A percentile compares a stretch with the other conserved stretches of the same genome.
Evolutionary conservation across 2,797 vertebrate genomes (phyloP).

Genomic region (Crocodylus rhombifer): DNA sequence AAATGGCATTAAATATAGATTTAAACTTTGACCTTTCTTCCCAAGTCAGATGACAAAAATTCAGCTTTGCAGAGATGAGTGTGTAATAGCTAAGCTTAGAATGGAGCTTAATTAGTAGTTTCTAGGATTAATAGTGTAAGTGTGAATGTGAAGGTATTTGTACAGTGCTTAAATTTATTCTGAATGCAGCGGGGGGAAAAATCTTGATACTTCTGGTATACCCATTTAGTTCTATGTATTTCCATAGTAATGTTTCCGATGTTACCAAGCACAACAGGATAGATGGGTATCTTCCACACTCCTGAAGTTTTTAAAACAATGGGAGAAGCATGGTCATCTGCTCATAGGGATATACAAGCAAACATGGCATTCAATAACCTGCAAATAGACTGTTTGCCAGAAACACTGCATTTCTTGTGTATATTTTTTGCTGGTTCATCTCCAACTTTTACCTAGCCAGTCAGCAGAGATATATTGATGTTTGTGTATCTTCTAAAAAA

Average conservation of each 20-base stretch:
- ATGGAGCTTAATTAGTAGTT: slow-evolving; percentile 66
- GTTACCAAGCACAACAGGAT: neutral
- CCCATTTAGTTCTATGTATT: neutral
- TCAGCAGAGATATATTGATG: neutral
- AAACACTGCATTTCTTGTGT: neutral
- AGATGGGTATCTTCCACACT: neutral
- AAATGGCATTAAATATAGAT: slow-evolving; percentile 80
- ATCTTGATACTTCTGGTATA: neutral
- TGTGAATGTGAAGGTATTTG: slow-evolving; percentile 34
- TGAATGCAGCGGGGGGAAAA: slow-evolving; percentile 14
- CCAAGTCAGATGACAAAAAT: slow-evolving; percentile 76
- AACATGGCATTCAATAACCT: neutral
- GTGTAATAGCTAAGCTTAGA: slow-evolving; percentile 72
- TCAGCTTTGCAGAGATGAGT: slow-evolving; percentile 66
- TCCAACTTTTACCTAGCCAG: neutral
- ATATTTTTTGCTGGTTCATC: neutral
- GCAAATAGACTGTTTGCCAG: neutral
- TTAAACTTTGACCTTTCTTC: slow-evolving; percentile 79
- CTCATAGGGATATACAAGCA: neutral
- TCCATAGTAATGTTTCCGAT: neutral
- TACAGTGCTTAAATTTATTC: slow-evolving; percentile 42
- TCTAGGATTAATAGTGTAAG: slow-evolving; percentile 67
- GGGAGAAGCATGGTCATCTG: neutral
- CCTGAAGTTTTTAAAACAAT: neutral
- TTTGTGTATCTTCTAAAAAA: neutral